Base-by-base conservation (phyloP, 2,113 vertebrate species). In the Perccottus glenii region DNA sequence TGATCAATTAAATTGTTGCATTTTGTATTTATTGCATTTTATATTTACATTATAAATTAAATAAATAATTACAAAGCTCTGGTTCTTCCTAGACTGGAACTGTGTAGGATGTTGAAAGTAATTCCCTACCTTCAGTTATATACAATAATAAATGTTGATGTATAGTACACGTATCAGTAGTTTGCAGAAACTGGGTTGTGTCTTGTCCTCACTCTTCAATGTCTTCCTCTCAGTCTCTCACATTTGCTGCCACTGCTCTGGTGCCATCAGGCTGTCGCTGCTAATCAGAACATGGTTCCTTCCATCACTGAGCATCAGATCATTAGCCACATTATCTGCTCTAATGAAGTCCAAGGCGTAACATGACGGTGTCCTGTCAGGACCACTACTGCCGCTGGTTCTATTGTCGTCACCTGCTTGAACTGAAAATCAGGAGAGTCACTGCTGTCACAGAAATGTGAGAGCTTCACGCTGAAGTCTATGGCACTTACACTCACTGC, bases 251-350 rank as follows among this genome's bases (percentile, higher is more conserved):
- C 74, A 60, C 58, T 14, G 67, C 67, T 43, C 53, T 55, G 72
- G 46, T 72, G 71, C 82, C 80, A 78, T 72, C 71, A 67, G 46
- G 43, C 63, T 82, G 80, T 87, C 80, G 67, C 38, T 50, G 60
- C 69, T 77, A 65, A 89, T 87, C 67, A 77, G 61, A 19, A 67
- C 51, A 60, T 5, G n/a, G 59, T 9, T 56, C 71, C 52, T 61
- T 57, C 78, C 60, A 81, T 87, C 75, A 69, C 44, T 56, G 64
- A 45, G 66, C 46, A 72, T 82, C 74, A 75, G 82, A 87, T 81
- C 81, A 82, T 82, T 83, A 82, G 50, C 52, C 60, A 43, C 77
- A 47, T 63, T 67, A 75, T 80, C 42, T 68, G 27, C 59, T 75
- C 59, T 62, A 66, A 81, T 77, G 63, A 81, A 77, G 85, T 70